Percentiles rank a stretch among this genome's conserved stretches.
Evolutionary conservation across 2,888 invertebrate genomes (phyloP).

Genomic region (Pyralis farinalis): DNA sequence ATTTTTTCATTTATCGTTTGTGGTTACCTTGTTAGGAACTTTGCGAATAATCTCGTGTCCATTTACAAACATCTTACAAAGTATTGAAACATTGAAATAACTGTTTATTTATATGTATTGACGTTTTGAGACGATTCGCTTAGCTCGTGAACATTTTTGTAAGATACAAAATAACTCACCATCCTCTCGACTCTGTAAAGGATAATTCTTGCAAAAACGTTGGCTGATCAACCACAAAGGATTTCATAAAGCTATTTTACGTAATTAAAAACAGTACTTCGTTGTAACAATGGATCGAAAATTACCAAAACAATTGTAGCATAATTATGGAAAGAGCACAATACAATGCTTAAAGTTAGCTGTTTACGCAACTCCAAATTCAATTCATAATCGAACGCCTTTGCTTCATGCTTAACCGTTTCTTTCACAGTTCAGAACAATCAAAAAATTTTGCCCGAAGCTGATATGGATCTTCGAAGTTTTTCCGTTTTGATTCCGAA

Average conservation of each 20-base stretch:
- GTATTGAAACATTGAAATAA: constrained; percentile 12
- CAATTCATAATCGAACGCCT: constrained; percentile 24
- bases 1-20: constrained; percentile 32
- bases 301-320: neutral
- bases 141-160: constrained; percentile 62
- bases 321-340: constrained; percentile 23
- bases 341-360: constrained; percentile 47
- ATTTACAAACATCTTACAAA: constrained; percentile 11
- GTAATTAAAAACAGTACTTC: neutral
- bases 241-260: constrained; percentile 15
- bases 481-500: constrained; percentile 45
- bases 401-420: constrained; percentile 34
- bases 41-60: constrained; percentile 46
- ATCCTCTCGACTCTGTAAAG: constrained; percentile 73
- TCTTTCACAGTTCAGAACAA: constrained; percentile 66
- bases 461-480: constrained; percentile 71
- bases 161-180: constrained; percentile 68
- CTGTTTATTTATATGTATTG: neutral
- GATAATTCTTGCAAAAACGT: constrained; percentile 68
- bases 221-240: constrained; percentile 48
- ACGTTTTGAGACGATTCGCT: constrained; percentile 48
- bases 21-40: constrained; percentile 45
- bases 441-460: constrained; percentile 55
- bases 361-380: constrained; percentile 34
- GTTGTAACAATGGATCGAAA: neutral